Base-by-base conservation (phyloP, 2,113 vertebrate species). In the Oncorhynchus kisutch region DNA sequence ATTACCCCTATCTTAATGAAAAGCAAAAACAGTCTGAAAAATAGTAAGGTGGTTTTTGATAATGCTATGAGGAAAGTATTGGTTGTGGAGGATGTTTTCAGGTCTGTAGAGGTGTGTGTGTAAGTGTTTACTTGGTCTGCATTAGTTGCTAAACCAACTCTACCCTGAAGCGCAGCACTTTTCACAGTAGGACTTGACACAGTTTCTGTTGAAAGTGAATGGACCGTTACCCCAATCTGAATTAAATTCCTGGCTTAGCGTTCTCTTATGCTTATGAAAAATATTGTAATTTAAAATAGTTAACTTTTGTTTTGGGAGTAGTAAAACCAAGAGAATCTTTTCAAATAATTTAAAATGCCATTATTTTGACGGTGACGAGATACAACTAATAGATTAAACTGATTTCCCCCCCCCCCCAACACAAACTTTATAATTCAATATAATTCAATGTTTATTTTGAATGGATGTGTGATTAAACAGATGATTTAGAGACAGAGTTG, bases 151-250 rank as follows among this genome's bases (percentile, higher is more conserved):
- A 24, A 24, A 22, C 12, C 25, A 39, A 2, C 1, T 78, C 27
- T 18, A 49, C 34, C 65, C 25, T 78, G 16, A 85, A 79, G 29
- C 7, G n/a, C 78, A 81, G 74, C 84, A 84, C 82, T 83, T 88
- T 88, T 68, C 22, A 5, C 76, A 73, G 25, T 29, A 71, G 65
- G 9, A 7, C 45, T 48, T 67, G 39, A 9, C 27, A 1, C 34
- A 25, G 60, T 68, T 73, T 77, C 49, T 78, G 11, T 45, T 45
- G 39, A 45, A 45, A 45, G 13, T 54, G 64, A 62, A 27, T 66
- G 39, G 11, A 45, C 8, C 2, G 8, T 45, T 66, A 71, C 68
- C 71, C 20, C 39, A 5, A 48, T 34, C 65, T 80, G 68, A 14
- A 66, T 67, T 31, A 64, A 81, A 74, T 75, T 74, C 51, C 67